Base-by-base conservation (phyloP, 35 echinoderm and acorn worm species). In the Stichopus chloronotus region DNA sequence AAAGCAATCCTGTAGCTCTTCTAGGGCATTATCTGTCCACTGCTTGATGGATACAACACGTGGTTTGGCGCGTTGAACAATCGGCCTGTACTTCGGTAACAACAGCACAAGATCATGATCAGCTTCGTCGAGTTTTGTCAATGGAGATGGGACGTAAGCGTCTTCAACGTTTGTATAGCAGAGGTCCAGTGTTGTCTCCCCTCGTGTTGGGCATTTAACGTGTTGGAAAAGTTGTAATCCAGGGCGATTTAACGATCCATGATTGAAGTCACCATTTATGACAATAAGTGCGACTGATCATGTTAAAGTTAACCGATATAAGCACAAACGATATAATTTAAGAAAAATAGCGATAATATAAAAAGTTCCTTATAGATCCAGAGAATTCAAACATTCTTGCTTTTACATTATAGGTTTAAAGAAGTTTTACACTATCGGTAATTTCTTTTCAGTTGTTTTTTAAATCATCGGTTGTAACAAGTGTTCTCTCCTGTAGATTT, bases 81-180 rank as follows among this genome's bases (percentile, higher is more conserved):
- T 19, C 1, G 90, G 69, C 23, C 25, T 80, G 90, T 80, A 92
- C n/a, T 13, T 57, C 10, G 77, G 90, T 25, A 57, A 58, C 1
- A 81, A 58, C 8, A 78, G 78, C 6, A 92, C 25, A 8, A 80
- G 57, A 23, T 80, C 43, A 57, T 81, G 76, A 81, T 81, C 74
- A 8, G 90, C 52, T 11, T 78, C 12, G 4, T 69, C 25, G 5
- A 72, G 89, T 52, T 22, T 22, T 17, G 68, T 63, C 6, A 76
- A 69, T 21, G 43, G 59, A 23, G 17, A 20, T 23, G 52, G 5
- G 24, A 6, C 17, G 23, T 92, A 92, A n/a, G 90, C 90, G 25
- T 78, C 76, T 20, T 59, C 5, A 53, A 92, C 76, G 58, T 92
- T 92, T n/a, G 69, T 10, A 92, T 92, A 80, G 19, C 90, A 92